phyloP scores from a whole-genome alignment of 1,140 invertebrate species.

The Brachionus koreanus region DNA sequence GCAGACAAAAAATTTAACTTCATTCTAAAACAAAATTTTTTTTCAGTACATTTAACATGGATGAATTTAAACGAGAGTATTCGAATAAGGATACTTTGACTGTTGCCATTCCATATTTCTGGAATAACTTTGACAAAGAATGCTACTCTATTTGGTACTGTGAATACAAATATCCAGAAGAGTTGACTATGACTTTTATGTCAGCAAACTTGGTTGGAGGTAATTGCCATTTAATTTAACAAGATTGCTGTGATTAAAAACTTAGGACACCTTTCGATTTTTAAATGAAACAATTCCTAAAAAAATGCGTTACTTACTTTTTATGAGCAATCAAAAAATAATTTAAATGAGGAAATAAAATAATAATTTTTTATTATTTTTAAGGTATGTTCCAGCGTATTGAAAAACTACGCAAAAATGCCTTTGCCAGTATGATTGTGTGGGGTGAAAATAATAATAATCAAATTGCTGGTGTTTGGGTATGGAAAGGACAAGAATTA shows the following conservation, averaged over 20 bases:
- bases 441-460: constrained; percentile 89
- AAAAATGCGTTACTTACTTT: constrained; percentile 35
- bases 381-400: constrained; percentile 91
- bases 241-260: constrained; percentile 43
- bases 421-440: constrained; percentile 85
- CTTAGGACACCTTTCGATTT: constrained; percentile 41
- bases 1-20: neutral
- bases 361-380: neutral
- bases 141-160: constrained; percentile 95
- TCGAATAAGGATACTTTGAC: constrained; percentile 86
- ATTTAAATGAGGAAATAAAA: neutral
- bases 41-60: constrained; percentile 80
- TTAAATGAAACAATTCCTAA: constrained; percentile 32
- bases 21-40: constrained; percentile 38
- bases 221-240: constrained; percentile 52
- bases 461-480: constrained; percentile 89
- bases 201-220: constrained; percentile 87
- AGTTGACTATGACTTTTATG: constrained; percentile 89
- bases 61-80: constrained; percentile 93
- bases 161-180: constrained; percentile 92
- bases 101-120: constrained; percentile 93
- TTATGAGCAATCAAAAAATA: constrained; percentile 21
- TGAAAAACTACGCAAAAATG: constrained; percentile 93
- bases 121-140: constrained; percentile 93
- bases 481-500: constrained; percentile 90